Evolutionary conservation across 2,797 vertebrate genomes (phyloP).

Genomic region (Hydrocynus forskahlii): DNA sequence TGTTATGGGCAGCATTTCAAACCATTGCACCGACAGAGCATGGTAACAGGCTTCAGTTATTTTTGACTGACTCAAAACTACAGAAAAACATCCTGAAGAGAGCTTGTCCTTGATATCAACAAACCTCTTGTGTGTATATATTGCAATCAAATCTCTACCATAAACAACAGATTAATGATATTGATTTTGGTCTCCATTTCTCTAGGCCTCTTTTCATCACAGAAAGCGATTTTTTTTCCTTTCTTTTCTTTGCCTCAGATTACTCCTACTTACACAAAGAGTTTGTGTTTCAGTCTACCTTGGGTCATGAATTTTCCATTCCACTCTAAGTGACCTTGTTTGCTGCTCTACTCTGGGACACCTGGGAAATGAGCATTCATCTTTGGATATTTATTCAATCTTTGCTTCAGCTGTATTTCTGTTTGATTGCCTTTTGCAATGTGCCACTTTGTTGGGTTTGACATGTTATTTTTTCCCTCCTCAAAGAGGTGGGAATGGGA

Average conservation of each 20-base stretch:
- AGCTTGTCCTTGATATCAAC: background rate
- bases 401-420: conserved; percentile 20
- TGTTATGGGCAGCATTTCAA: background rate
- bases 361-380: conserved; percentile 8
- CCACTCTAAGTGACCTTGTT: conserved; percentile 55
- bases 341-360: conserved; percentile 44
- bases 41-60: background rate
- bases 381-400: conserved; percentile 9
- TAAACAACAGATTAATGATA: conserved; percentile 1
- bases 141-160: background rate
- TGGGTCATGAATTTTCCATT: conserved; percentile 35
- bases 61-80: background rate
- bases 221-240: conserved; percentile 2
- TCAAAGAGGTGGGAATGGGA: conserved; percentile 21
- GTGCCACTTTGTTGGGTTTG: conserved; percentile 17
- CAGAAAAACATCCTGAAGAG: background rate
- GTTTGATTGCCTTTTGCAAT: conserved; percentile 29
- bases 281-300: conserved; percentile 21
- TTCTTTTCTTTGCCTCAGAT: background rate
- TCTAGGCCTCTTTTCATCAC: background rate
- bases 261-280: conserved; percentile 2
- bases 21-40: no score
- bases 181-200: background rate
- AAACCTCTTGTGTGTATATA: background rate
- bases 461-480: conserved; percentile 26